Evolutionary conservation across 2,888 invertebrate species (phyloP).

Genomic region (Lycophotia porphyrea): DNA sequence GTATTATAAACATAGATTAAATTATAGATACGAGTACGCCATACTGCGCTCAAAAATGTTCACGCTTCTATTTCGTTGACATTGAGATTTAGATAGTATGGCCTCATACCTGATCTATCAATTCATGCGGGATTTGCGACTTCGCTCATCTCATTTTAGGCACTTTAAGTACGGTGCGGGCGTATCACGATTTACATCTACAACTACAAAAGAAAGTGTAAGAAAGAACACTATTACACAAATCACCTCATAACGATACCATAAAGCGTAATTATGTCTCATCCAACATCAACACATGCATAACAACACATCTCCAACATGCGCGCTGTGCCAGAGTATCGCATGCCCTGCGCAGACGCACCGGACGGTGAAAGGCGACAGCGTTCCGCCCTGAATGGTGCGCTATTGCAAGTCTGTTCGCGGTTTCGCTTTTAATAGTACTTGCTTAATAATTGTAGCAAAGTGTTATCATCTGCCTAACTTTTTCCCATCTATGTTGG

Average conservation of each 20-base stretch:
- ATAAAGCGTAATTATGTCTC: constrained; percentile 33
- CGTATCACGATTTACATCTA: no score
- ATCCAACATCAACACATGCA: constrained; percentile 21
- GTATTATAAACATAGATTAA: no score
- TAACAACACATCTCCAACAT: constrained; percentile 22
- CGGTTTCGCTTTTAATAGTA: constrained; percentile 74
- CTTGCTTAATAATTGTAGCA: neutral
- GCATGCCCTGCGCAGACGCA: constrained; percentile 62
- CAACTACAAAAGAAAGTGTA: constrained; percentile 36
- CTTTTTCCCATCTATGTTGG: neutral
- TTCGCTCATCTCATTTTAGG: no score
- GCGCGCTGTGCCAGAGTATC: constrained; percentile 31
- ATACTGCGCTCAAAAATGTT: no score
- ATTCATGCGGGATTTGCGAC: no score
- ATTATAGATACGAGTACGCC: no score
- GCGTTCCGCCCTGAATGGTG: constrained; percentile 74
- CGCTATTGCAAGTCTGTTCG: constrained; percentile 55
- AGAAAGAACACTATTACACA: constrained; percentile 6
- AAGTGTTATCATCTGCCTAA: neutral
- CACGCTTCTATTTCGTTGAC: no score
- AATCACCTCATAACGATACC: constrained; percentile 32
- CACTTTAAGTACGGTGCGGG: no score
- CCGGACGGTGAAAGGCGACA: constrained; percentile 74
- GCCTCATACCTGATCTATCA: no score
- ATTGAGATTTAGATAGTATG: no score